Evolutionary conservation across 2,797 vertebrate genomes (phyloP).

Genomic region (Malurus leucopterus): DNA sequence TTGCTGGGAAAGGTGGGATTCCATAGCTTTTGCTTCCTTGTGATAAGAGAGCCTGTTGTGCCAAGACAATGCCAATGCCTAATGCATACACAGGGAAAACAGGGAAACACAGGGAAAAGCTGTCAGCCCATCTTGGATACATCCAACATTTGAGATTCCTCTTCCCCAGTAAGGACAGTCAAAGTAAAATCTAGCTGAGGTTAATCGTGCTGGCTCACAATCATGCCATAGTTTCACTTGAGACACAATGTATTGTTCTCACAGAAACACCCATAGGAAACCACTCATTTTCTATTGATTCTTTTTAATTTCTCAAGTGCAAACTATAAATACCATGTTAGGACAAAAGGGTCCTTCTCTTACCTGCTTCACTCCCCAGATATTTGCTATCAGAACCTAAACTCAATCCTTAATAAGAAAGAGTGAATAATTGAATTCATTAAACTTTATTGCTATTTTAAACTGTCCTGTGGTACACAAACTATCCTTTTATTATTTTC

Average conservation of each 20-base stretch:
- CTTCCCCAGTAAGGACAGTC: background rate
- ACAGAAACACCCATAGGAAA: background rate
- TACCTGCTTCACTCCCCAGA: background rate
- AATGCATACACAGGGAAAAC: background rate
- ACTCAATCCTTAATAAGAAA: background rate
- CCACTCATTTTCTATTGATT: background rate
- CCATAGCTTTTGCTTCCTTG: background rate
- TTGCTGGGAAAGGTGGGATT: background rate
- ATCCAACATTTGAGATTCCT: background rate
- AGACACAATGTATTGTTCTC: background rate
- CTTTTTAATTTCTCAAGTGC: background rate
- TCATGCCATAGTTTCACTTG: background rate
- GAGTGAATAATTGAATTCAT: background rate
- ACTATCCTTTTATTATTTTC: background rate
- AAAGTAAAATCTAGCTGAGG: background rate
- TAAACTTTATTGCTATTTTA: background rate
- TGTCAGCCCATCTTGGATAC: background rate
- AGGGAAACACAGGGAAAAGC: background rate
- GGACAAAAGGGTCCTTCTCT: background rate
- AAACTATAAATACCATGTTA: background rate
- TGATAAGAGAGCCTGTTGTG: background rate
- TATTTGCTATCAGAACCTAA: background rate
- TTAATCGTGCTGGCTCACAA: background rate
- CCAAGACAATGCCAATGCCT: background rate
- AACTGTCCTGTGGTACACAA: background rate